These are phyloP conservation scores for Pseudomyrmex flavicornis DNA, from an alignment of 1,140 invertebrate genomes.

Conservation along the genomic window DNA sequence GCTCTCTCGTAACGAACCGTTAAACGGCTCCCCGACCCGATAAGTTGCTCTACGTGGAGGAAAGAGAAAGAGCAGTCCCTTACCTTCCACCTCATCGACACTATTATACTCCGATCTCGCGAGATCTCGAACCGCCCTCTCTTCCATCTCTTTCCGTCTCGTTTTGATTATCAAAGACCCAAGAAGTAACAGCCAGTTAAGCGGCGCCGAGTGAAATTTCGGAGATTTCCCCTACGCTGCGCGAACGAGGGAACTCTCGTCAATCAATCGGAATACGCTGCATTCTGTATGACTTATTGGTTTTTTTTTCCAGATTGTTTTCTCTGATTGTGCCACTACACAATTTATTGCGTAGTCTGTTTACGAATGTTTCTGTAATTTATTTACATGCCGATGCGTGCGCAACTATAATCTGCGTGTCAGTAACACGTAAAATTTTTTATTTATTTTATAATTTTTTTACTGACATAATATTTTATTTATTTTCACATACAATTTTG, in stretches of 20 bases:
- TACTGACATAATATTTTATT: no score
- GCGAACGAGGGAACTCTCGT: not conserved
- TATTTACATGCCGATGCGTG: slow-evolving; percentile 23
- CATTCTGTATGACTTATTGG: not conserved
- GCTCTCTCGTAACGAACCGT: slow-evolving; percentile 73
- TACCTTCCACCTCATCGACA: slow-evolving; percentile 61
- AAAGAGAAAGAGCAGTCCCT: not conserved
- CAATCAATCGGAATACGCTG: slow-evolving; percentile 28
- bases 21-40: slow-evolving; percentile 69
- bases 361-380: slow-evolving; percentile 17
- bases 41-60: slow-evolving; percentile 65
- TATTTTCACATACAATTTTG: no score
- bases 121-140: slow-evolving; percentile 40
- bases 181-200: slow-evolving; percentile 26
- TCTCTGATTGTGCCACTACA: no score
- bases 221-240: not conserved
- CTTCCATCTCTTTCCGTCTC: not conserved
- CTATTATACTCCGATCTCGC: slow-evolving; percentile 67
- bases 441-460: no score
- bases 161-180: slow-evolving; percentile 52
- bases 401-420: slow-evolving; percentile 31
- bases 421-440: not conserved
- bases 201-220: slow-evolving; percentile 14
- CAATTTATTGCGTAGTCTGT: not conserved
- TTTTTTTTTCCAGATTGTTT: not conserved